These are phyloP conservation scores for Mugil cephalus DNA, from an alignment of 2,113 vertebrate genomes.

Conservation along the genomic window DNA sequence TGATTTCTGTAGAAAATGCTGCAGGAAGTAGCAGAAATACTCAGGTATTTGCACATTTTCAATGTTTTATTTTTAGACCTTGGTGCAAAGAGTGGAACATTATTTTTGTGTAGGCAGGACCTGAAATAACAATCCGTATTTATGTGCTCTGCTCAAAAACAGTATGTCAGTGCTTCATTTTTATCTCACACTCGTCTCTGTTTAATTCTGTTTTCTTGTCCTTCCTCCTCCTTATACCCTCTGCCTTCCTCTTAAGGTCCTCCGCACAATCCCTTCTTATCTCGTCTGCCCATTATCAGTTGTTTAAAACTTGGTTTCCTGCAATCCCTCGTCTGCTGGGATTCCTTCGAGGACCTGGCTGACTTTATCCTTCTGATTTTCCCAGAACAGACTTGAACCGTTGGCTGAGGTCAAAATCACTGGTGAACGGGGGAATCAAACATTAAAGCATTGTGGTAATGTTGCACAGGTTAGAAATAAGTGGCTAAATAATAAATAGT, in stretches of 20 bases:
- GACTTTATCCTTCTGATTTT: background rate
- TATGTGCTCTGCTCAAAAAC: too few relatives aligned
- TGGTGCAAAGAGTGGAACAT: too few relatives aligned
- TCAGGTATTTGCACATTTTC: too few relatives aligned
- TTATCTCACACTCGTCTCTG: too few relatives aligned
- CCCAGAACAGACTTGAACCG: background rate
- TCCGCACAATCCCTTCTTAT: slow-evolving; percentile 25
- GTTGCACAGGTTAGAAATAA: background rate
- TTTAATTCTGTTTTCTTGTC: background rate
- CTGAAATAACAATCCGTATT: too few relatives aligned
- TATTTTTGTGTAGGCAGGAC: too few relatives aligned
- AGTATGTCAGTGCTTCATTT: too few relatives aligned
- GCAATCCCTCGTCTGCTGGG: background rate
- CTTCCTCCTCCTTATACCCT: background rate
- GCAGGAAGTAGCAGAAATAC: too few relatives aligned
- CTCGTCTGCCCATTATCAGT: slow-evolving; percentile 4
- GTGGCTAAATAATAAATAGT: too few relatives aligned
- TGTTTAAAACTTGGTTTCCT: slow-evolving; percentile 33
- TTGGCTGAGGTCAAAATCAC: background rate
- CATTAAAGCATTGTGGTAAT: background rate
- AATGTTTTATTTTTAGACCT: too few relatives aligned
- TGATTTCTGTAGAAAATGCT: too few relatives aligned
- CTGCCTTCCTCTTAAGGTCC: background rate
- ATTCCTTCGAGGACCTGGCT: background rate
- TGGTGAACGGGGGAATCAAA: background rate